Evolutionary conservation across 1,140 invertebrate genomes (phyloP), one percentile per base, ranked within the genome.

Genomic region (Maniola jurtina): DNA sequence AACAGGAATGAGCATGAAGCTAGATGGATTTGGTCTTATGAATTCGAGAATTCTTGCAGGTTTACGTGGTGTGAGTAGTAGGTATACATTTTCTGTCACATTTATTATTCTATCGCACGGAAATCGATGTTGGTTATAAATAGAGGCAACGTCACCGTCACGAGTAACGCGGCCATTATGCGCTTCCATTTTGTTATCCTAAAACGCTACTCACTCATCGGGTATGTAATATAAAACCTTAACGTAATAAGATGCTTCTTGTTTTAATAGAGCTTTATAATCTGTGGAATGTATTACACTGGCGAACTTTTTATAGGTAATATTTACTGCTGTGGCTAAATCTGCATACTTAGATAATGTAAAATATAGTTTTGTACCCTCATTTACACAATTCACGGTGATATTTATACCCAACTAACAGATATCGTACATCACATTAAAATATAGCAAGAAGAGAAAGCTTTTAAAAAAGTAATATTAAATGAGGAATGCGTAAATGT

Each of bases 1-100:
- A 69, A 63, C 34, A 48, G 48, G 61, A 68, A 68, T 68, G 66
- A 64, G 66, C 66, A 68, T 68, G 66, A 56, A 68, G 66, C 61
- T 68, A 68, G 66, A 62, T 68, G 66, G 61, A 60, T 64, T 36
- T 45, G 61, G 47, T 63, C 56, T 40, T 64, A 59, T 42, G 38
- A 61, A 16, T 36, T 52, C 13, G n/a, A 47, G 34, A 47, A 45
- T 42, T 64, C 52, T 48, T 68, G 60, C 55, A 68, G 66, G 61
- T 63, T 57, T 68, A 63, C 50, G 36, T 68, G 60, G 66, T 68
- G 66, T 68, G 64, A 63, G 48, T 68, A 68, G 66, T 58, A 47
- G 25, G 48, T 52, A 45, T 45, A 45, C 42, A 42, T 67, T 56
- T 61, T 16, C 47, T 66, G 40, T 66, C 65, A 67, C 42, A 52